These are phyloP conservation scores for Arothron firmamentum DNA, from an alignment of 2,113 vertebrate species.

Conservation along the genomic window DNA sequence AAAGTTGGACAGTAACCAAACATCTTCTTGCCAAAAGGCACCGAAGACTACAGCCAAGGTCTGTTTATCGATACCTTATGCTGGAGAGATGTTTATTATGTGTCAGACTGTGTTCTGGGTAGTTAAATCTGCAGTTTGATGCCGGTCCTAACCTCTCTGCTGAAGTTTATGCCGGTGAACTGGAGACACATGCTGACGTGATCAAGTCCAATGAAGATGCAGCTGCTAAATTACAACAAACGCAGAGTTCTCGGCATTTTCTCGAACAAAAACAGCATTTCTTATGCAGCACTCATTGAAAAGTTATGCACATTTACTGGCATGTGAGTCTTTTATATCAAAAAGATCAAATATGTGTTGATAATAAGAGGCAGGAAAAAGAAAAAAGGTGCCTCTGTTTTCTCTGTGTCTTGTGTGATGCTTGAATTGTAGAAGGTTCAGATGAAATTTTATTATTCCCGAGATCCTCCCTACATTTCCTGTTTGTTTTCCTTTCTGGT, in stretches of 20 bases:
- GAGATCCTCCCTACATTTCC: no score
- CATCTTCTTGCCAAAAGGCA: constrained; percentile 39
- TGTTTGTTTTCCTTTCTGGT: no score
- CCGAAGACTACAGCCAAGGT: constrained; percentile 44
- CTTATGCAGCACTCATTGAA: no score
- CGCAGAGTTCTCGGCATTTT: background rate
- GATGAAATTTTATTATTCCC: no score
- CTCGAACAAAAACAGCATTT: no score
- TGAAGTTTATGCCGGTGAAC: constrained; percentile 28
- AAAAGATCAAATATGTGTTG: no score
- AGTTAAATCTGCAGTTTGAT: constrained; percentile 36
- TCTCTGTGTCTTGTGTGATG: no score
- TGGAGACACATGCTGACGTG: constrained; percentile 30
- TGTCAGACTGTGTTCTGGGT: constrained; percentile 43
- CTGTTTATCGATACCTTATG: constrained; percentile 50
- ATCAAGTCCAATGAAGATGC: constrained; percentile 1
- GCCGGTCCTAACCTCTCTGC: constrained; percentile 49
- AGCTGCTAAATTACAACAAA: constrained; percentile 39
- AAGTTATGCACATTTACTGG: no score
- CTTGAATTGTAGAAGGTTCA: no score
- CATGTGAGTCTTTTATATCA: no score
- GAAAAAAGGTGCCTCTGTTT: no score
- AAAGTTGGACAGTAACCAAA: constrained; percentile 21
- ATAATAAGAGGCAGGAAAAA: no score
- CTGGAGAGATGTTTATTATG: constrained; percentile 51